These are phyloP conservation scores for Pipistrellus kuhlii DNA, from an alignment of 2,797 vertebrate genomes.

Conservation along the genomic window DNA sequence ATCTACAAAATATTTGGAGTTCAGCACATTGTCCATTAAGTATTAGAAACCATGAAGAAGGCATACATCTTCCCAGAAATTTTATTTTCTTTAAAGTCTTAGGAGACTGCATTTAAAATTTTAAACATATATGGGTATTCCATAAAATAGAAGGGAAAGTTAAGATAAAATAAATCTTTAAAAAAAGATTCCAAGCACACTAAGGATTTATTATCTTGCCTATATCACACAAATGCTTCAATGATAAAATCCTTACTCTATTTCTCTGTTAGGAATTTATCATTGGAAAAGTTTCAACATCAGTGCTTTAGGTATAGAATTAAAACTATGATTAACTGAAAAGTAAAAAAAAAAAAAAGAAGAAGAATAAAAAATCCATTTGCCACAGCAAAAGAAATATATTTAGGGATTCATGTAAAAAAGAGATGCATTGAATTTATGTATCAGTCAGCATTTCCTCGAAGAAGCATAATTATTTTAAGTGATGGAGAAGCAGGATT, in stretches of 20 bases:
- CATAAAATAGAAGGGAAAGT: not conserved
- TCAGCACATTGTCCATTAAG: not conserved
- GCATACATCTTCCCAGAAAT: not conserved
- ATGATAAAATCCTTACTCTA: not conserved
- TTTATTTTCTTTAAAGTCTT: not conserved
- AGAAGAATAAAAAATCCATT: no score
- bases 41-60: not conserved
- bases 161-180: conserved; percentile 35
- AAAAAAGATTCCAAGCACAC: not conserved
- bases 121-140: not conserved
- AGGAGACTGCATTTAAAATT: not conserved
- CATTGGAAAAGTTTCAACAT: no score
- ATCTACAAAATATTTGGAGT: not conserved
- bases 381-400: no score
- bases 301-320: no score
- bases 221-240: not conserved
- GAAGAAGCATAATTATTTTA: no score
- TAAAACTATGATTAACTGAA: no score
- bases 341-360: no score
- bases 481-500: no score
- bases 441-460: no score
- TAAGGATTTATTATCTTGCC: not conserved
- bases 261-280: no score
- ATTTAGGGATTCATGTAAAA: no score
- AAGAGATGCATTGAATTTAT: no score